Percentiles rank a stretch among this genome's conserved stretches.
phyloP scores from a whole-genome alignment of 2,113 vertebrate genomes.

The Ondatra zibethicus region DNA sequence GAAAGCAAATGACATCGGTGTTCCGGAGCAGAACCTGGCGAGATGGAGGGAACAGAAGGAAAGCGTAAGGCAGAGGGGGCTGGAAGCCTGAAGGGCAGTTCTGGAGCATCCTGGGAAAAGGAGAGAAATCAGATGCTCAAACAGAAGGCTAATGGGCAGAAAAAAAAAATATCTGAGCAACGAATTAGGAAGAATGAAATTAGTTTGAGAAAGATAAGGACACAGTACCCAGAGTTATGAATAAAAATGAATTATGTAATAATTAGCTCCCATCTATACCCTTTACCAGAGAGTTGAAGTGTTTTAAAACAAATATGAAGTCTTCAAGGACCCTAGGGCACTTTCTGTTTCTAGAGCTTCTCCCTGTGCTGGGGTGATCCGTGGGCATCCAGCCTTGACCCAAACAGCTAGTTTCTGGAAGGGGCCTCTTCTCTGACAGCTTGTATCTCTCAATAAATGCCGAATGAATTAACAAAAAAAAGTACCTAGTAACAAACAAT shows the following conservation, averaged over 20 bases:
- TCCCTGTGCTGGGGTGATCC: neutral
- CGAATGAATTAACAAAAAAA: neutral
- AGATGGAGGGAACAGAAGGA: neutral
- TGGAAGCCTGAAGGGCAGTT: neutral
- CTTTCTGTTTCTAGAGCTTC: neutral
- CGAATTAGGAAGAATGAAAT: neutral
- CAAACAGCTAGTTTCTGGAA: too few species aligned
- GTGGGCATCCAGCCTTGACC: rapidly evolving
- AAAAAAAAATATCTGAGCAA: neutral
- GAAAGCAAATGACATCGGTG: neutral
- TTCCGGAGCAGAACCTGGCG: neutral
- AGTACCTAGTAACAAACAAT: neutral
- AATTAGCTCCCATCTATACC: neutral
- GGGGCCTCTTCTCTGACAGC: neutral
- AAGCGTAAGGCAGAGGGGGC: neutral
- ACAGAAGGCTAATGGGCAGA: neutral
- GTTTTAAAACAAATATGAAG: neutral
- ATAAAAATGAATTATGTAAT: neutral
- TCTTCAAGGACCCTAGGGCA: neutral
- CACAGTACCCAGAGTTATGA: neutral
- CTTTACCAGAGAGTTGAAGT: neutral
- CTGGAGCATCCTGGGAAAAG: neutral
- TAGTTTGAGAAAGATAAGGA: neutral
- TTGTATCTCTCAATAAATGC: neutral
- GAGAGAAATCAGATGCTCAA: neutral